Percentiles rank a stretch among this genome's conserved stretches.
These are phyloP conservation scores for Temnothorax unifasciatus DNA, from an alignment of 2,888 invertebrate species.

Conservation along the genomic window DNA sequence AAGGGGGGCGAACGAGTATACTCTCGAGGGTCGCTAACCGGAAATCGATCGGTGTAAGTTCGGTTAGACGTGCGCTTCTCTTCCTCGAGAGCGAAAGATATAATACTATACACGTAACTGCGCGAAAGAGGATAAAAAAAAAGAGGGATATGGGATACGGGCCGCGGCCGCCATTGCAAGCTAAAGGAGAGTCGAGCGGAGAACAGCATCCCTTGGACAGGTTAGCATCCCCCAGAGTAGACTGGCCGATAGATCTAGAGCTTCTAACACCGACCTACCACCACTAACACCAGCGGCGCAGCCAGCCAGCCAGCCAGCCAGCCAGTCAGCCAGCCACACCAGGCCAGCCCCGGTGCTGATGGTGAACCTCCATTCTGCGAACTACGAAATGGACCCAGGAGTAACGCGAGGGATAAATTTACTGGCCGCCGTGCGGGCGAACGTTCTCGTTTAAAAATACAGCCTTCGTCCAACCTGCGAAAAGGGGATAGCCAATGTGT, in stretches of 20 bases:
- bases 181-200: slow-evolving; percentile 58
- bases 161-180: slow-evolving; percentile 28
- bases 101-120: slow-evolving; percentile 74
- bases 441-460: slow-evolving; percentile 69
- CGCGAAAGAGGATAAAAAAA: slow-evolving; percentile 60
- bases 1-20: slow-evolving; percentile 26
- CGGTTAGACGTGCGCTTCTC: slow-evolving; percentile 61
- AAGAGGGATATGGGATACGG: slow-evolving; percentile 48
- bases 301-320: slow-evolving; percentile 13
- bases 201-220: slow-evolving; percentile 75
- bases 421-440: slow-evolving; percentile 64
- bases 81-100: slow-evolving; percentile 72
- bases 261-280: slow-evolving; percentile 69
- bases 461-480: slow-evolving; percentile 59
- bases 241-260: slow-evolving; percentile 78
- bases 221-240: slow-evolving; percentile 79
- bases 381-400: slow-evolving; percentile 77
- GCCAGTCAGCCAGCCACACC: slow-evolving; percentile 3
- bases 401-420: slow-evolving; percentile 78
- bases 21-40: slow-evolving; percentile 52
- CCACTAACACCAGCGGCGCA: not conserved
- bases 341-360: slow-evolving; percentile 47
- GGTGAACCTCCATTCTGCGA: slow-evolving; percentile 67
- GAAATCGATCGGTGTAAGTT: slow-evolving; percentile 55
- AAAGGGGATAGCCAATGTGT: slow-evolving; percentile 51